Percentiles rank a stretch among this genome's conserved stretches.
Evolutionary conservation across 1,140 invertebrate genomes (phyloP).

Genomic region (Asobara japonica): DNA sequence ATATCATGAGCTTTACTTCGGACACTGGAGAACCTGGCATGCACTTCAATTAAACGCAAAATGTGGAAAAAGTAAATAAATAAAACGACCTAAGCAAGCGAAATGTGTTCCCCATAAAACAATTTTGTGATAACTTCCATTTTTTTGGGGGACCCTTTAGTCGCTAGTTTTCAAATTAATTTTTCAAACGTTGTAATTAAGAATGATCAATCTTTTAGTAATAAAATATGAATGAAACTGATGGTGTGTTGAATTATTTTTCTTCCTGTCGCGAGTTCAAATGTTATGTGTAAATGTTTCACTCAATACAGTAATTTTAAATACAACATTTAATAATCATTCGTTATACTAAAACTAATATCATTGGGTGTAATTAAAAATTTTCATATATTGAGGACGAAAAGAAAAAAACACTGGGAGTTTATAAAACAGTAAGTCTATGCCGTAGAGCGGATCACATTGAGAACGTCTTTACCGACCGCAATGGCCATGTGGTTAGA

Average conservation of each 20-base stretch:
- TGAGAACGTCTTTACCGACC: too few species aligned
- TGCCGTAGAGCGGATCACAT: too few species aligned
- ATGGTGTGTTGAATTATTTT: background rate
- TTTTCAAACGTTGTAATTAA: slow-evolving; percentile 6
- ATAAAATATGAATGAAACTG: background rate
- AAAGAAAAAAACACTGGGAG: too few species aligned
- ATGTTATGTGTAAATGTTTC: too few species aligned
- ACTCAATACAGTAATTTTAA: too few species aligned
- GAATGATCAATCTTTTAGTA: slow-evolving; percentile 12
- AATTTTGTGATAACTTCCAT: slow-evolving; percentile 10
- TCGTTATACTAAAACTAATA: too few species aligned
- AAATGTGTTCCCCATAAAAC: slow-evolving; percentile 4
- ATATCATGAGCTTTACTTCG: background rate
- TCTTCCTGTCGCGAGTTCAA: too few species aligned
- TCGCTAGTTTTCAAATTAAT: slow-evolving; percentile 14
- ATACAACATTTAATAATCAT: too few species aligned
- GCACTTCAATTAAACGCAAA: background rate
- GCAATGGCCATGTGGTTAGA: too few species aligned
- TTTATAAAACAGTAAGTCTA: too few species aligned
- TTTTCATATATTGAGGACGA: too few species aligned
- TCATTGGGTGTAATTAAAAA: too few species aligned
- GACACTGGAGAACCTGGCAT: background rate
- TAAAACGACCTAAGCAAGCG: background rate
- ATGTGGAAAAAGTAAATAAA: background rate
- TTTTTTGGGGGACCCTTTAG: background rate